Percentiles rank a stretch among this genome's conserved stretches.
Conservation (phyloP, 2,888 invertebrate species). For the Andrena flavipes region DNA sequence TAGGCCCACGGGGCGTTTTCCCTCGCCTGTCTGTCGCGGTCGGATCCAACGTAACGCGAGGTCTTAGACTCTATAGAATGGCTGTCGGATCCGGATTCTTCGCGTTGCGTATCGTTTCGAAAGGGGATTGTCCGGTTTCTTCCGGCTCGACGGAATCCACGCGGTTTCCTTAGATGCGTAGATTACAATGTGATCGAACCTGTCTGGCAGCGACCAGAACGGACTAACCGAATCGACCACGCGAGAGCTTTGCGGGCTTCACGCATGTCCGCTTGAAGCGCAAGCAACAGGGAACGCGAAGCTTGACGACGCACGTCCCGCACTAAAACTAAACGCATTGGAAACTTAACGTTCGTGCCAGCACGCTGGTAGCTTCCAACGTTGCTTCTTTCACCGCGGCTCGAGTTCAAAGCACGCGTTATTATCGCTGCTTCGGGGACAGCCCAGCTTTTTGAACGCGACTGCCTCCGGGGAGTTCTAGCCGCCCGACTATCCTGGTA, state of each 20-base stretch:
- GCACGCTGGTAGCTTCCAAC: background rate
- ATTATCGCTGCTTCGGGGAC: slow-evolving; percentile 55
- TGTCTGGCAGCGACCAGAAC: no score
- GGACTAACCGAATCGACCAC: background rate
- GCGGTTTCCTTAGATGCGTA: background rate
- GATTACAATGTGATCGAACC: no score
- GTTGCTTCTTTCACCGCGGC: slow-evolving; percentile 33
- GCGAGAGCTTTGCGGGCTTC: slow-evolving; percentile 17
- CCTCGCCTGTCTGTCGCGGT: slow-evolving; percentile 57
- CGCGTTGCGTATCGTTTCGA: background rate
- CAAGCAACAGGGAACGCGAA: slow-evolving; percentile 4
- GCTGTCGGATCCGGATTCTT: slow-evolving; percentile 2
- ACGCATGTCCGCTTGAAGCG: slow-evolving; percentile 14
- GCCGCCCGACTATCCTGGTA: slow-evolving; percentile 13
- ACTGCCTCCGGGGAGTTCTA: slow-evolving; percentile 24
- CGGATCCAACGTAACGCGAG: slow-evolving; percentile 5
- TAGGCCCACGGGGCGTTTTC: slow-evolving; percentile 60
- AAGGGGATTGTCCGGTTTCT: background rate
- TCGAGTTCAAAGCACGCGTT: slow-evolving; percentile 57
- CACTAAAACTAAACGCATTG: slow-evolving; percentile 43
- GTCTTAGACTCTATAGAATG: slow-evolving; percentile 54
- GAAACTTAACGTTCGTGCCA: slow-evolving; percentile 2
- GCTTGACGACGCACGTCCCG: slow-evolving; percentile 25
- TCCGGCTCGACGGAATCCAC: background rate
- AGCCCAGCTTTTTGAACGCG: slow-evolving; percentile 56